These are phyloP conservation scores for Mormyrus iriodes DNA, from an alignment of 2,113 vertebrate genomes.

Conservation along the genomic window DNA sequence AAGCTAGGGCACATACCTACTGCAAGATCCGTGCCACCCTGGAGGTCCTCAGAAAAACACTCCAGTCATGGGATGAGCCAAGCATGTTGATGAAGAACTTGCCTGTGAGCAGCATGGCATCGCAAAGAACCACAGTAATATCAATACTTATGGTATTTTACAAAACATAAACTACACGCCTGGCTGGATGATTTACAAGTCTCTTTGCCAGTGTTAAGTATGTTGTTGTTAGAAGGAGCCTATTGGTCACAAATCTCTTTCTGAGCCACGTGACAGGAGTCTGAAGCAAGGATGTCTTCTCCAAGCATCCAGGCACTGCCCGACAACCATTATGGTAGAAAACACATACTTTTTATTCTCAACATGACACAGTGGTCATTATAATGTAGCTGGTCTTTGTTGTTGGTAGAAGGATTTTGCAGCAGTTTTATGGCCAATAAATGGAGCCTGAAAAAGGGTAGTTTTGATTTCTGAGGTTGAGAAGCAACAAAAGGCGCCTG, in stretches of 20 bases:
- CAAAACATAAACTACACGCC: background rate
- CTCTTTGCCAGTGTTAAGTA: background rate
- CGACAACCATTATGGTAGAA: background rate
- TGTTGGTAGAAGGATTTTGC: background rate
- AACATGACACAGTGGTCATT: background rate
- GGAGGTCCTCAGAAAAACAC: background rate
- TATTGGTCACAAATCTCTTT: background rate
- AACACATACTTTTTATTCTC: background rate
- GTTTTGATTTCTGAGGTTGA: constrained; percentile 28
- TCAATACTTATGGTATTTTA: background rate
- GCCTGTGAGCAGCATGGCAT: background rate
- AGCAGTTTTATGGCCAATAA: background rate
- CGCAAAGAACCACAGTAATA: background rate
- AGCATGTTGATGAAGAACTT: background rate
- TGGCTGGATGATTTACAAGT: background rate
- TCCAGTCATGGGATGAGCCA: background rate
- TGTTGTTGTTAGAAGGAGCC: background rate
- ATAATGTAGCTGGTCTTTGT: background rate
- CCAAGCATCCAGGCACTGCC: too few species aligned
- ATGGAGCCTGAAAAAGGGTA: constrained; percentile 15
- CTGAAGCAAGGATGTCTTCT: background rate
- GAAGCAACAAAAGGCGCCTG: constrained; percentile 21
- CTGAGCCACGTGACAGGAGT: background rate
- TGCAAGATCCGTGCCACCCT: background rate
- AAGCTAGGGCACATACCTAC: background rate